These are phyloP conservation scores for Eurystomus gularis DNA, from an alignment of 2,113 vertebrate genomes.

Conservation along the genomic window DNA sequence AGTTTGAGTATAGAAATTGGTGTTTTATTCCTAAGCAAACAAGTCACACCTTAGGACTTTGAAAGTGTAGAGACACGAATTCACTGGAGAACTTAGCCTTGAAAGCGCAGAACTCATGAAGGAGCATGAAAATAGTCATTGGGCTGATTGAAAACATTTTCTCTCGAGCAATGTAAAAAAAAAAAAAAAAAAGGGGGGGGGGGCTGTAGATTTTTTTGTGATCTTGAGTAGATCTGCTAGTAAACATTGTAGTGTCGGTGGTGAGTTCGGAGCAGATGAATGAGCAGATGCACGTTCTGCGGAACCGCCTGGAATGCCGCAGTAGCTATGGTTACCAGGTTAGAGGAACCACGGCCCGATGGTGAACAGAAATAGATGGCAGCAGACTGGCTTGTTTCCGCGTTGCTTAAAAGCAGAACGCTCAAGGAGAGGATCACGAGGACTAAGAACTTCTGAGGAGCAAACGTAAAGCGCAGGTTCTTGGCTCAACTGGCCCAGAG, in stretches of 20 bases:
- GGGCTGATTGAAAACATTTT: neutral
- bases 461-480: neutral
- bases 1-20: neutral
- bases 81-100: neutral
- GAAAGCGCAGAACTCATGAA: neutral
- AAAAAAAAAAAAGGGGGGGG: no score
- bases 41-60: neutral
- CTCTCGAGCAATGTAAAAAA: neutral
- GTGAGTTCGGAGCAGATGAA: neutral
- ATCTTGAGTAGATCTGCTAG: neutral
- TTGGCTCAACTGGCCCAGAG: neutral
- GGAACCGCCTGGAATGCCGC: neutral
- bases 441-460: neutral
- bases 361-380: neutral
- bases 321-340: conserved; percentile 50
- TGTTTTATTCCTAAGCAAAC: neutral
- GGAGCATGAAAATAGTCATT: neutral
- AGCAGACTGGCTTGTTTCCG: neutral
- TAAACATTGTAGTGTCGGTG: neutral
- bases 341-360: neutral
- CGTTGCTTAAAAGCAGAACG: neutral
- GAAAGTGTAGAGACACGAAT: neutral
- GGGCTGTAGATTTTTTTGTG: neutral
- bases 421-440: neutral
- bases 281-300: neutral